These are phyloP conservation scores for Adrianichthys oophorus DNA, from an alignment of 2,797 vertebrate genomes.

Conservation along the genomic window DNA sequence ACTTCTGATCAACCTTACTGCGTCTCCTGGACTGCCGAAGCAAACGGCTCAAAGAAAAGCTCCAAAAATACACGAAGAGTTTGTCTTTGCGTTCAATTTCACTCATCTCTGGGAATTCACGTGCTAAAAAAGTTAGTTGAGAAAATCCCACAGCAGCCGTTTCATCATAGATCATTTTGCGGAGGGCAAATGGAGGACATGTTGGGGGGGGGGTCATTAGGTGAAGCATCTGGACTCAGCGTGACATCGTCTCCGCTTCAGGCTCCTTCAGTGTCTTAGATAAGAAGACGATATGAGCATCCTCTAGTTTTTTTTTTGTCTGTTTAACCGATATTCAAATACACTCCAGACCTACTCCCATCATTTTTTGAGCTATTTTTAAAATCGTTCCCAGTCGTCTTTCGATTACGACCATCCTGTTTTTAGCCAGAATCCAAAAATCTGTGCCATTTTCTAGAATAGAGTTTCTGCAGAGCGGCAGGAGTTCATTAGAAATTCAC, in stretches of 20 bases:
- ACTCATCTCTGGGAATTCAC: conserved; percentile 27
- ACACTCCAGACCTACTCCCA: too few species aligned
- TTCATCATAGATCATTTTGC: conserved; percentile 38
- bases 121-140: conserved; percentile 41
- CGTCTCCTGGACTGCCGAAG: conserved; percentile 30
- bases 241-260: conserved; percentile 18
- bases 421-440: too few species aligned
- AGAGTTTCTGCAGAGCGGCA: too few species aligned
- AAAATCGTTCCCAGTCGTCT: too few species aligned
- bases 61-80: too few species aligned
- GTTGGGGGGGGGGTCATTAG: conserved; percentile 33
- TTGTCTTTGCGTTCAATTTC: conserved; percentile 29
- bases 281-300: conserved; percentile 3
- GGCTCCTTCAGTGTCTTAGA: conserved; percentile 16
- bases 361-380: too few species aligned
- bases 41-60: conserved; percentile 66
- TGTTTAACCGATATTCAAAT: too few species aligned
- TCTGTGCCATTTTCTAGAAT: too few species aligned
- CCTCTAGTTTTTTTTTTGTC: too few species aligned
- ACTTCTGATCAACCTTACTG: too few species aligned
- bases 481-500: too few species aligned
- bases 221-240: conserved; percentile 16
- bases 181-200: conserved; percentile 39
- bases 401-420: too few species aligned
- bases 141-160: conserved; percentile 29